Evolutionary conservation across 2,888 invertebrate genomes (phyloP).

Genomic region (Bhutanitis thaidina): DNA sequence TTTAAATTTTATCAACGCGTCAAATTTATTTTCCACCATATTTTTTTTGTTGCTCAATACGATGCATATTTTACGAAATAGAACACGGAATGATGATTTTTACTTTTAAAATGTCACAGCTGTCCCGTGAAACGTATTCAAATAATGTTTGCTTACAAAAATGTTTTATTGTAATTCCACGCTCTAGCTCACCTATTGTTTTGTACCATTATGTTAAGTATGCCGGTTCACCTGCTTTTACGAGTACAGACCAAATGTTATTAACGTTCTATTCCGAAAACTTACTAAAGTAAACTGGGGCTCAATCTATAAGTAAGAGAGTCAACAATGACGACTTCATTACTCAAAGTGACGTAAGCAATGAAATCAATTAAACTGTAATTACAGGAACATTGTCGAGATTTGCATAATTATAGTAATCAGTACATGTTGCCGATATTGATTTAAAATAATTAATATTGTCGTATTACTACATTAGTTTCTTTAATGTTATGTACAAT

Average conservation of each 20-base stretch:
- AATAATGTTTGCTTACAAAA: conserved; percentile 16
- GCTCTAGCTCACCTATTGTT: conserved; percentile 12
- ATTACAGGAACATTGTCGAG: no score
- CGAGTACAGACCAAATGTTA: conserved; percentile 12
- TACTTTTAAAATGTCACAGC: conserved; percentile 22
- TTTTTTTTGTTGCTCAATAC: conserved; percentile 3
- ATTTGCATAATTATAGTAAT: no score
- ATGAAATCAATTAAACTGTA: no score
- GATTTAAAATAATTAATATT: no score
- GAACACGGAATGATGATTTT: conserved; percentile 13
- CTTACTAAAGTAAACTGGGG: not conserved
- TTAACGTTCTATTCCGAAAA: conserved; percentile 12
- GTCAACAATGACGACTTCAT: not conserved
- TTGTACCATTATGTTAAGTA: conserved; percentile 22
- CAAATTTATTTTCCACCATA: conserved; percentile 2
- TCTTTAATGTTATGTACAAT: no score
- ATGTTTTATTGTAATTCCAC: conserved; percentile 18
- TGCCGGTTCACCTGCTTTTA: conserved; percentile 19
- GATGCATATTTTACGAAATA: conserved; percentile 11
- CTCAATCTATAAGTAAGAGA: not conserved
- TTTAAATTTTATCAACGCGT: conserved; percentile 8
- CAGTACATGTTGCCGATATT: no score
- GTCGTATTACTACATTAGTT: no score
- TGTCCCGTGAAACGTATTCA: conserved; percentile 11
- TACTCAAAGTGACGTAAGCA: not conserved